Conservation (phyloP, 2,113 vertebrate species). For the Ariopsis seemanni region DNA sequence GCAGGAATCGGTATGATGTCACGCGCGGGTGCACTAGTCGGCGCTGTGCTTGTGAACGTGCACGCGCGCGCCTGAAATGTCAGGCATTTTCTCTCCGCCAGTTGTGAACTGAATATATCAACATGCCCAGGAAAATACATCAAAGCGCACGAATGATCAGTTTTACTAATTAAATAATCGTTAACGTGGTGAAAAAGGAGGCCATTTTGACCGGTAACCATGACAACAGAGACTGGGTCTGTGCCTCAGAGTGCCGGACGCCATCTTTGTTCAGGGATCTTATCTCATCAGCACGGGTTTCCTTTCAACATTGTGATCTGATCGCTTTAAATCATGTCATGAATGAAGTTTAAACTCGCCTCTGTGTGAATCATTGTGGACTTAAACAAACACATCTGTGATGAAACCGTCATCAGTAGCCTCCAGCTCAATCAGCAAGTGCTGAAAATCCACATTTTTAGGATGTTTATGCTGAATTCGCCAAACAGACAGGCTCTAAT, state of each 20-base stretch:
- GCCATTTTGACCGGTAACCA: not conserved
- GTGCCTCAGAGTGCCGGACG: constrained; percentile 45
- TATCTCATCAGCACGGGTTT: not conserved
- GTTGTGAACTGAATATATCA: not conserved
- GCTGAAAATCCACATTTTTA: not conserved
- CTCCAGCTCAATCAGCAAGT: not conserved
- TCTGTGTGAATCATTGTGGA: not conserved
- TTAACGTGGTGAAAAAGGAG: not conserved
- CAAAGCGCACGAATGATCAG: no score
- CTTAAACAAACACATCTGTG: not conserved
- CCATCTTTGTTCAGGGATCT: constrained; percentile 69
- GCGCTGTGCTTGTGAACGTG: constrained; percentile 53
- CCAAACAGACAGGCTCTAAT: not conserved
- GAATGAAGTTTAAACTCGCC: not conserved
- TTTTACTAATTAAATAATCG: not conserved
- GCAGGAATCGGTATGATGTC: constrained; percentile 48
- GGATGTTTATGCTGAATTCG: not conserved
- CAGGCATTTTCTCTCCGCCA: constrained; percentile 1
- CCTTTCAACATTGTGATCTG: not conserved
- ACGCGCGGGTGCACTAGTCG: constrained; percentile 56
- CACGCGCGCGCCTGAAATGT: constrained; percentile 65
- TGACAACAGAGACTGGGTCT: not conserved
- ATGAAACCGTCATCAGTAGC: not conserved
- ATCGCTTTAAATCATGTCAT: no score
- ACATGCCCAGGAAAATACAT: not conserved